A percentile compares a stretch with the other conserved stretches of the same genome.
These are phyloP conservation scores for Takifugu ocellatus DNA, from an alignment of 2,797 vertebrate species.

Conservation along the genomic window DNA sequence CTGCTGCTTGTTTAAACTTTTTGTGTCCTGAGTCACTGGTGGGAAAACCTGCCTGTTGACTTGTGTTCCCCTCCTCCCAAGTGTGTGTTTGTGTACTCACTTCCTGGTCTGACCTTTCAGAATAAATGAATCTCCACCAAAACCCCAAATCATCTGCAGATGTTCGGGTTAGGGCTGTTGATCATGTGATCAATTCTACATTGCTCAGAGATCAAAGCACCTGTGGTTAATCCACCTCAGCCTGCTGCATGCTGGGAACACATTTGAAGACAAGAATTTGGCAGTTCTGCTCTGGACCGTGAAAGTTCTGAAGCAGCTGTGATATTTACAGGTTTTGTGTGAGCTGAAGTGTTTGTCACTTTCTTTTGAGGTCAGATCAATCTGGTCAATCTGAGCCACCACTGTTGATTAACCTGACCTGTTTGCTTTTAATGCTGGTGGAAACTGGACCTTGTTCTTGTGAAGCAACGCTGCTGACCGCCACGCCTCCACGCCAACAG, in stretches of 20 bases:
- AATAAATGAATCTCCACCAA: neutral
- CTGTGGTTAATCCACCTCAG: neutral
- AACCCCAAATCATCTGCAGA: neutral
- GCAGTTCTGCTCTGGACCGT: neutral
- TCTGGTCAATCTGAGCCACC: too few species aligned
- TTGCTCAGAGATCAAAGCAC: neutral
- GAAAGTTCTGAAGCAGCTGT: neutral
- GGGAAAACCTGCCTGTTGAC: conserved; percentile 63
- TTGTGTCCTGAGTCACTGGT: conserved; percentile 4
- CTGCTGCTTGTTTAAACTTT: conserved; percentile 9
- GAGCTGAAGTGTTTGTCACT: too few species aligned
- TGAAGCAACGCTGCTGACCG: too few species aligned
- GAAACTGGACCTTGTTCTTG: too few species aligned
- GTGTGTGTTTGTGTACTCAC: too few species aligned
- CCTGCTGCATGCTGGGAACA: conserved; percentile 11
- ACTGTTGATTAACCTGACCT: too few species aligned
- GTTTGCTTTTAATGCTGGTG: too few species aligned
- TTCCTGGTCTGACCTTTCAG: neutral
- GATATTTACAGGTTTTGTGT: neutral
- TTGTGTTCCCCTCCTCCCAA: neutral
- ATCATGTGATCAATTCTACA: neutral
- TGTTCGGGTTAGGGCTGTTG: too few species aligned
- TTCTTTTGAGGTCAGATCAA: too few species aligned
- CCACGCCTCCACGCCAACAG: neutral
- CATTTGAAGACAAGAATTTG: too few species aligned